Base-by-base conservation (phyloP, 1,140 invertebrate species). In the Orius insidiosus region DNA sequence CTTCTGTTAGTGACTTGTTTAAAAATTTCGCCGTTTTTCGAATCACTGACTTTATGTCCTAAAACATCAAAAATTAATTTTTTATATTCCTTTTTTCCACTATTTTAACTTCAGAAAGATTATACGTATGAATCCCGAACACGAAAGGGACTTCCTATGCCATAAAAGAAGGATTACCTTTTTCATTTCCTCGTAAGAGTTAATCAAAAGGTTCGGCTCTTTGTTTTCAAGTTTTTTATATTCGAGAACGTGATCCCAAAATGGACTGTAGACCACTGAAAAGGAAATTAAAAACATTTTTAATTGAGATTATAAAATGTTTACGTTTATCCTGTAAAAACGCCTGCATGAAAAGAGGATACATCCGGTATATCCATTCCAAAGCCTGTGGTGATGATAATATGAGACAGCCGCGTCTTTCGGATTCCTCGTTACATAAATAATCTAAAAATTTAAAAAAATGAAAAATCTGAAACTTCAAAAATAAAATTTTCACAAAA, bases 361-460 rank as follows among this genome's bases (percentile, higher is more conserved):
- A 60, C 15, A 59, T 56, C 67, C 68, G 11, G 54, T 51, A 53
- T 63, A 61, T n/a, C 57, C 55, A 30, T 59, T 58, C 45, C 63
- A 58, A 10, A 64, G 53, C 18, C 59, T 58, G 48, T 65, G 58
- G 54, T 74, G 72, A 53, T 76, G 66, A 53, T 65, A 76, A 52
- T 69, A 75, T 0, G 72, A 75, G 0, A 78, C 70, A 8, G 63
- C 62, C 2, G 64, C 64, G 55, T 78, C 75, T 56, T 75, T 76
- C 2, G 75, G 71, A 53, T 78, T 72, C 40, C 75, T 59, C 1
- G 69, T 65, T 9, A 78, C 65, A 56, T 77, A 78, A 32, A 78
- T 67, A 1, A 76, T 65, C 69, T 75, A 58, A 10, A 53, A 52
- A 47, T 39, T 16, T 35, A 41, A n/a, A 50, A 49, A 45, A 32